These are phyloP conservation scores for Axis porcinus DNA, from an alignment of 2,113 vertebrate species.

Conservation along the genomic window DNA sequence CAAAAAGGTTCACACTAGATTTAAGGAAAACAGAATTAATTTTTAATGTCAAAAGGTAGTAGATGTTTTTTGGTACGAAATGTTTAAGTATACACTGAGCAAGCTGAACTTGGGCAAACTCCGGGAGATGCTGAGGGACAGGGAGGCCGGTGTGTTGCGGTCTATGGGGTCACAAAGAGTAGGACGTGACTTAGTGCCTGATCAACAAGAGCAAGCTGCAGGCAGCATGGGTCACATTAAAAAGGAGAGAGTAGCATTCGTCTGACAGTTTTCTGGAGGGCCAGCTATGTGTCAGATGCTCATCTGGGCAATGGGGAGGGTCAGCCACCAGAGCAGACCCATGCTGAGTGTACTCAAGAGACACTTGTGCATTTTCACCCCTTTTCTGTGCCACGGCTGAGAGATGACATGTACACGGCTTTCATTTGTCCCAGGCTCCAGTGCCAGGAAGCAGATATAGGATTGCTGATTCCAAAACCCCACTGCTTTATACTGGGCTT, in stretches of 20 bases:
- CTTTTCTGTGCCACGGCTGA: fast-evolving
- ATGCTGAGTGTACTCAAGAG: fast-evolving
- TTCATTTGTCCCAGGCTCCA: neutral
- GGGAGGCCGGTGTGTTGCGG: neutral
- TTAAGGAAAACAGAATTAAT: neutral
- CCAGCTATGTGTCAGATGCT: fast-evolving
- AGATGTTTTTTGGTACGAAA: neutral
- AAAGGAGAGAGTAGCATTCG: neutral
- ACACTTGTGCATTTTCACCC: fast-evolving
- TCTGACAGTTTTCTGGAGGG: neutral
- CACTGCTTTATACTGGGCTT: fast-evolving
- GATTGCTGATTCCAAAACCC: neutral
- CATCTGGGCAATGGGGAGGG: fast-evolving
- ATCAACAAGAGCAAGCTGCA: neutral
- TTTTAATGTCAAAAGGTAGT: neutral
- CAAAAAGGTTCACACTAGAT: neutral
- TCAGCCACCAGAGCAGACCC: neutral
- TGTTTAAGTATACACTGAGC: neutral
- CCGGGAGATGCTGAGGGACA: neutral
- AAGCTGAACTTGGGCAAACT: neutral
- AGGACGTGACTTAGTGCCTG: neutral
- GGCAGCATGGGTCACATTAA: fast-evolving
- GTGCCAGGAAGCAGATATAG: neutral
- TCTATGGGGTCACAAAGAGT: neutral
- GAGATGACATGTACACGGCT: fast-evolving